Evolutionary conservation across 2,888 invertebrate genomes (phyloP).

Genomic region (Eueremaeus valkanovi): DNA sequence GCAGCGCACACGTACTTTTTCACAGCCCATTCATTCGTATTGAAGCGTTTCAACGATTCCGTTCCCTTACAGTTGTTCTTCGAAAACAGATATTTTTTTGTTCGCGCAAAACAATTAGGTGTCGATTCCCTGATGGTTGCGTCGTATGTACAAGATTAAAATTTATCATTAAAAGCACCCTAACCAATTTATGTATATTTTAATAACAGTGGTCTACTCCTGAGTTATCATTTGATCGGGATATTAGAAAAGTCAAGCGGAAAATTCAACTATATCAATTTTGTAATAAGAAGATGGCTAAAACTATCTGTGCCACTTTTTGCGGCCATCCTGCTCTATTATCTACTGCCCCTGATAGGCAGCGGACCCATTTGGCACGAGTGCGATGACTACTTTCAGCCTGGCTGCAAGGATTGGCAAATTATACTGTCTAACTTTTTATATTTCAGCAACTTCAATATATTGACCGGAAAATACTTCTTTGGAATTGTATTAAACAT

Average conservation of each 20-base stretch:
- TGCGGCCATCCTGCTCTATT: constrained; percentile 37
- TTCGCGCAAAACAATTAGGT: constrained; percentile 19
- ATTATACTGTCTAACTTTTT: constrained; percentile 26
- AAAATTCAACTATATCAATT: constrained; percentile 32
- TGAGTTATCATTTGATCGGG: constrained; percentile 7
- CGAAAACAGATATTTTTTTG: constrained; percentile 25
- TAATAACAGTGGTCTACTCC: constrained; percentile 27
- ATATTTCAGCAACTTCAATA: constrained; percentile 30
- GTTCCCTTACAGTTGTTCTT: constrained; percentile 13
- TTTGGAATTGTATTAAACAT: constrained; percentile 19
- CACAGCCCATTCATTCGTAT: constrained; percentile 21
- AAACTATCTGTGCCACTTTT: constrained; percentile 27
- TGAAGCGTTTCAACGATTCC: constrained; percentile 2
- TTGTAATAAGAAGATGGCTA: constrained; percentile 34
- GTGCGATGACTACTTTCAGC: constrained; percentile 15
- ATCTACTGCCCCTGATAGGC: constrained; percentile 36
- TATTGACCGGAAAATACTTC: neutral
- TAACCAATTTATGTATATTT: neutral
- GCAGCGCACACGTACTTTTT: constrained; percentile 9
- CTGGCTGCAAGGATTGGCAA: neutral
- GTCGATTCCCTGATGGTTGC: constrained; percentile 32
- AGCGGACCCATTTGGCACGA: constrained; percentile 39
- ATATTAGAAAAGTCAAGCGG: constrained; percentile 10
- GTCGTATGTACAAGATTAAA: neutral
- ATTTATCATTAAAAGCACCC: neutral